These are phyloP conservation scores for Syngnathoides biaculeatus DNA, from an alignment of 2,113 vertebrate genomes.

Conservation along the genomic window DNA sequence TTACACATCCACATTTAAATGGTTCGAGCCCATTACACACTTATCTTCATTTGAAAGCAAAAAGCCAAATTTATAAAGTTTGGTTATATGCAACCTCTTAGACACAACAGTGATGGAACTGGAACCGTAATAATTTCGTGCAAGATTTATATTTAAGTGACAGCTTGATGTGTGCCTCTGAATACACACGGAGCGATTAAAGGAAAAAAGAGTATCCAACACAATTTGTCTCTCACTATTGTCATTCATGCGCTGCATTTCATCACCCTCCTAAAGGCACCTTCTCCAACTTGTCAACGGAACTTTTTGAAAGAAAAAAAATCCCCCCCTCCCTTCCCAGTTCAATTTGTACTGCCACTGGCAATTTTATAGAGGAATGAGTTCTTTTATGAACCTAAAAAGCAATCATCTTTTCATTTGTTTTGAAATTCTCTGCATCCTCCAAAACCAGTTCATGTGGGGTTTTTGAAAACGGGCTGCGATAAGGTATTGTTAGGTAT, in stretches of 20 bases:
- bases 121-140: constrained; percentile 27
- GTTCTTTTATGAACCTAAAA: constrained; percentile 37
- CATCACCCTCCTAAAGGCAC: constrained; percentile 27
- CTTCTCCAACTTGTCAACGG: constrained; percentile 37
- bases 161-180: constrained; percentile 37
- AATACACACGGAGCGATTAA: constrained; percentile 39
- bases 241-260: constrained; percentile 32
- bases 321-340: not conserved
- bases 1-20: constrained; percentile 10
- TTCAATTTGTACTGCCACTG: constrained; percentile 27
- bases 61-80: constrained; percentile 26
- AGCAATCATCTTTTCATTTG: constrained; percentile 40
- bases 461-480: constrained; percentile 14
- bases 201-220: constrained; percentile 12
- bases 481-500: constrained; percentile 26
- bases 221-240: constrained; percentile 26
- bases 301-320: constrained; percentile 26
- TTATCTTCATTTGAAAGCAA: constrained; percentile 39
- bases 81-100: constrained; percentile 18
- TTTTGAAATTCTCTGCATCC: constrained; percentile 27
- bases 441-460: constrained; percentile 17
- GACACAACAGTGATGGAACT: constrained; percentile 8
- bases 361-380: constrained; percentile 34
- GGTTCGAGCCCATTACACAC: constrained; percentile 20
- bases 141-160: constrained; percentile 21